Percentiles rank a stretch among this genome's conserved stretches.
Evolutionary conservation across 2,797 vertebrate species (phyloP).

Genomic region (Periparus ater): DNA sequence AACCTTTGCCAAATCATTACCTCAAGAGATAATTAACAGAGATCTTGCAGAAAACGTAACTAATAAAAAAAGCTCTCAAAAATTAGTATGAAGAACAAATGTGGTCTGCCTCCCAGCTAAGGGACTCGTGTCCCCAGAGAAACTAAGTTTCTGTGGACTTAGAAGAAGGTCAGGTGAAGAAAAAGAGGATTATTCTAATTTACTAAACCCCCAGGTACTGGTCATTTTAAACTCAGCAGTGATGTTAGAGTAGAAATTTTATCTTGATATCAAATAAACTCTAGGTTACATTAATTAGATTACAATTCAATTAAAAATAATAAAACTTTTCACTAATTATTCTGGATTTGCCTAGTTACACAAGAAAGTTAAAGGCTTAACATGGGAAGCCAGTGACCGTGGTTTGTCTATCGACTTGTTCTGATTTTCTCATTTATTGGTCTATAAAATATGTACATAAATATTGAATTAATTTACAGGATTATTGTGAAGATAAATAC

Average conservation of each 20-base stretch:
- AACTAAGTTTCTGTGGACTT: neutral
- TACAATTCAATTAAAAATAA: conserved; percentile 9
- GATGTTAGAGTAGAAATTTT: neutral
- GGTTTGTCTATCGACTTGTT: neutral
- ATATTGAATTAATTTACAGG: neutral
- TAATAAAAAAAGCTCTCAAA: conserved; percentile 57
- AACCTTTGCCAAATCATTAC: conserved; percentile 70
- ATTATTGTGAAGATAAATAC: neutral
- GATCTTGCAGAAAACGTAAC: conserved; percentile 58
- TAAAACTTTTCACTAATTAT: neutral
- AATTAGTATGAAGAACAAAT: conserved; percentile 38
- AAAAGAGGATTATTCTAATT: neutral
- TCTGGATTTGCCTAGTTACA: neutral
- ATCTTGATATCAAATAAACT: neutral
- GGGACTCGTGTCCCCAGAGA: neutral
- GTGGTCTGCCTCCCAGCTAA: neutral
- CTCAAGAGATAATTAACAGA: conserved; percentile 67
- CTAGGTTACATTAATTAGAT: neutral
- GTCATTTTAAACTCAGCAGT: neutral
- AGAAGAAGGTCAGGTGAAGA: neutral
- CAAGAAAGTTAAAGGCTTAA: neutral
- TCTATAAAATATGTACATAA: neutral
- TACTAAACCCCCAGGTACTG: neutral
- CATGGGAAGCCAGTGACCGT: neutral
- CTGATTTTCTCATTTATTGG: neutral